Conservation (phyloP, 37 sponge, comb jelly and placozoan species). For the Mnemiopsis leidyi region DNA sequence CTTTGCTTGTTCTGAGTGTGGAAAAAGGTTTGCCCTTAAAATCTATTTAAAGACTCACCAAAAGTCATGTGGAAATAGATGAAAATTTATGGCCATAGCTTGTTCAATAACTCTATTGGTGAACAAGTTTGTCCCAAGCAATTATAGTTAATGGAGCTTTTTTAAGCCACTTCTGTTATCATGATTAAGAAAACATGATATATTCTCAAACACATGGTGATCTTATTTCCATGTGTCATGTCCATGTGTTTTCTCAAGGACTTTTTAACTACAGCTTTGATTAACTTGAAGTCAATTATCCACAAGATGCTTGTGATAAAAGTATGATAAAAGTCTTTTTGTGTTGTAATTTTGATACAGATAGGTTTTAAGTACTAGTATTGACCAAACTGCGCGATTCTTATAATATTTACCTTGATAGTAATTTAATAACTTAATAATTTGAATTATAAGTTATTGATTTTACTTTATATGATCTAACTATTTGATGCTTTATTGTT, state of each 20-base stretch:
- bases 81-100: background rate
- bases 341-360: background rate
- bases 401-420: background rate
- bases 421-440: background rate
- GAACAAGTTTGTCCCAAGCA: too few species aligned
- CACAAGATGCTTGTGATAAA: background rate
- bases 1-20: constrained; percentile 33
- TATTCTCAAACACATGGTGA: too few species aligned
- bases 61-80: constrained; percentile 1
- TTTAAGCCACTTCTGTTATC: too few species aligned
- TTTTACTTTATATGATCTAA: background rate
- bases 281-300: background rate
- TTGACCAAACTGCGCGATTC: background rate
- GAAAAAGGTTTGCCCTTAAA: constrained; percentile 46
- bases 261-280: background rate
- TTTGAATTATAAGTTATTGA: background rate
- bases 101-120: too few species aligned
- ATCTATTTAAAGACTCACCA: constrained; percentile 37
- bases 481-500: background rate
- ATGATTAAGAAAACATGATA: too few species aligned
- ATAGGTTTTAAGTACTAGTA: background rate
- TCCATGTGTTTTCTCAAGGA: too few species aligned
- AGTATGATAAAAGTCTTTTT: background rate
- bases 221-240: too few species aligned
- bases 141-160: too few species aligned